Base-by-base conservation (phyloP, 2,113 vertebrate genomes). In the Bucco capensis region DNA sequence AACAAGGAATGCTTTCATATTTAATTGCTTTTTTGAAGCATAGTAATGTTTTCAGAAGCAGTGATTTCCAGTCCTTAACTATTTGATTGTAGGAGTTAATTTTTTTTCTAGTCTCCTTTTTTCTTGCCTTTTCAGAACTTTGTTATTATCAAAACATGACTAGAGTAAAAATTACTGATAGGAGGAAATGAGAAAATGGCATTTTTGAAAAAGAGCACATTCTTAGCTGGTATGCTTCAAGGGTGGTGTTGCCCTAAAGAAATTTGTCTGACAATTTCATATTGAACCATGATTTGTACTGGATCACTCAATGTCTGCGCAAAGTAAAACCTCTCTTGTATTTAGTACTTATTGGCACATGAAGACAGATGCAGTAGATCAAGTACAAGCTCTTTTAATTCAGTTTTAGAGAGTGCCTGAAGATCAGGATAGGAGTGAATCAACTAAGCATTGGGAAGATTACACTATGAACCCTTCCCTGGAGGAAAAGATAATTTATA, bases 1-100 rank as follows among this genome's bases (percentile, higher is more conserved):
- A 94, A 88, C 13, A 88, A 82, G 64, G 73, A 91, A 93, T 86
- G 8, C 33, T 78, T 86, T 92, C 79, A 88, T 18, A 38, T 83
- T 81, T 86, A 61, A 91, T 54, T 85, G 71, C 30, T 72, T 78
- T 82, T 83, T 77, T 80, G 67, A 95, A 90, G 38, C 51, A 76
- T 33, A 53, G 65, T 27, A 53, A 13, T 50, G 8, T 54, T 94
- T 94, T 93, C 69, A 76, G 66, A 94, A 81, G 78, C 77, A 86
- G 56, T 12, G 19, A 37, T 57, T 94, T 87, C 35, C 33, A 84
- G 37, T 35, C 53, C 58, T 73, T 66, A 76, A 88, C 31, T 71
- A 3, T 79, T 95, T 83, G 49, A 49, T 65, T 88, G 53, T 60
- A 58, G 13, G 18, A 75, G 19, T 37, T 75, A 65, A 33, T 66